These are phyloP conservation scores for Pollicipes pollicipes DNA, from an alignment of 1,140 invertebrate genomes.

Conservation along the genomic window DNA sequence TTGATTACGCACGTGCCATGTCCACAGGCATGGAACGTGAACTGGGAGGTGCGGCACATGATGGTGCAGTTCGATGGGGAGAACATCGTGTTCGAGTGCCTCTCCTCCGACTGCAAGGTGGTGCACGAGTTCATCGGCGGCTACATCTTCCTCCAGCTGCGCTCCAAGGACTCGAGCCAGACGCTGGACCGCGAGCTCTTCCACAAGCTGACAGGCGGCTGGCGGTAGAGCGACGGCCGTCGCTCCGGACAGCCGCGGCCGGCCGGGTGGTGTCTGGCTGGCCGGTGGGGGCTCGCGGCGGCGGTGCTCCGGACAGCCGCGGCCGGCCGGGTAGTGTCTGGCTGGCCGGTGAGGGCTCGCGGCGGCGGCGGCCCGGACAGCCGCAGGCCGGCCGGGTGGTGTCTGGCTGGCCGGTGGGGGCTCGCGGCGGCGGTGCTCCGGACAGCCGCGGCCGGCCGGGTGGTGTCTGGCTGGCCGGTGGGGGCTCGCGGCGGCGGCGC, in stretches of 20 bases:
- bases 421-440: too few relatives aligned
- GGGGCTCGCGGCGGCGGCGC: too few relatives aligned
- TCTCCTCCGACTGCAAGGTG: conserved; percentile 91
- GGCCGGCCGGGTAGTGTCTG: too few relatives aligned
- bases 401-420: too few relatives aligned
- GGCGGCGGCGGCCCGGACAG: too few relatives aligned
- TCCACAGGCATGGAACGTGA: conserved; percentile 86
- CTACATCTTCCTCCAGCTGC: conserved; percentile 95
- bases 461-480: too few relatives aligned
- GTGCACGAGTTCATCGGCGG: conserved; percentile 98
- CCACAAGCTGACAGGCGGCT: conserved; percentile 96
- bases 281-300: too few relatives aligned
- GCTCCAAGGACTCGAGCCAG: conserved; percentile 96
- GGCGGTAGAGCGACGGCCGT: conserved; percentile 34
- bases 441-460: too few relatives aligned
- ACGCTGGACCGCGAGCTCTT: conserved; percentile 92
- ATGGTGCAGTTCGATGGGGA: conserved; percentile 93
- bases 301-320: too few relatives aligned
- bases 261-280: too few relatives aligned
- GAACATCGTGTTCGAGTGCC: conserved; percentile 80
- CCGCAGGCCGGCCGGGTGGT: too few relatives aligned
- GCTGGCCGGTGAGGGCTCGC: too few relatives aligned
- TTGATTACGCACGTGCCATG: neutral
- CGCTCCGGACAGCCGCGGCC: neutral
- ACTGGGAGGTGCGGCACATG: conserved; percentile 97